Conservation (phyloP, 2,113 vertebrate species). For the Himantopus leucocephalus region DNA sequence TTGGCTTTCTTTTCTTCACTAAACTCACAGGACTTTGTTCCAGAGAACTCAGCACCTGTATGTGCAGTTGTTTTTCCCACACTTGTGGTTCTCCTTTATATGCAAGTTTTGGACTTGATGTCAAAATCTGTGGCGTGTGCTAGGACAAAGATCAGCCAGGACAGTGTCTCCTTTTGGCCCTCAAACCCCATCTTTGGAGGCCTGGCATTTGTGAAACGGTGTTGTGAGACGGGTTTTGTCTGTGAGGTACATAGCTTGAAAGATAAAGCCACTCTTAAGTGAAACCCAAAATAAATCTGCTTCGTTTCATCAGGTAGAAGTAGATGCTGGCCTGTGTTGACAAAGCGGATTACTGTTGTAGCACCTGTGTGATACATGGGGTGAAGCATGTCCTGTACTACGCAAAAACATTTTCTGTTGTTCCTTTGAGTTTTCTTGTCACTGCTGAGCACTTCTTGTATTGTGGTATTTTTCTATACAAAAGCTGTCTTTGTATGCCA, state of each 20-base stretch:
- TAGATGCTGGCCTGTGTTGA: background rate
- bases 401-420: background rate
- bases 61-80: background rate
- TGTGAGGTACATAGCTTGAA: background rate
- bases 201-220: background rate
- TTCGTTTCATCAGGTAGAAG: background rate
- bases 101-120: background rate
- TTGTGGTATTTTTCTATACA: background rate
- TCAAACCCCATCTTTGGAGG: background rate
- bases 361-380: background rate
- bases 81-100: background rate
- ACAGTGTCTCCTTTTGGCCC: background rate
- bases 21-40: background rate
- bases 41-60: background rate
- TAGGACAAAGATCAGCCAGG: background rate
- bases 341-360: background rate
- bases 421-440: background rate
- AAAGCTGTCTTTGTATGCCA: background rate
- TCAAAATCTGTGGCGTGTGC: background rate
- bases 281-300: background rate
- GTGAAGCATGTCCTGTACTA: background rate
- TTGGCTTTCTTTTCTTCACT: background rate
- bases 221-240: background rate
- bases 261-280: background rate
- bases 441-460: background rate